These are phyloP conservation scores for Pristionchus fissidentatus DNA, from an alignment of 2,888 invertebrate species.

Conservation along the genomic window DNA sequence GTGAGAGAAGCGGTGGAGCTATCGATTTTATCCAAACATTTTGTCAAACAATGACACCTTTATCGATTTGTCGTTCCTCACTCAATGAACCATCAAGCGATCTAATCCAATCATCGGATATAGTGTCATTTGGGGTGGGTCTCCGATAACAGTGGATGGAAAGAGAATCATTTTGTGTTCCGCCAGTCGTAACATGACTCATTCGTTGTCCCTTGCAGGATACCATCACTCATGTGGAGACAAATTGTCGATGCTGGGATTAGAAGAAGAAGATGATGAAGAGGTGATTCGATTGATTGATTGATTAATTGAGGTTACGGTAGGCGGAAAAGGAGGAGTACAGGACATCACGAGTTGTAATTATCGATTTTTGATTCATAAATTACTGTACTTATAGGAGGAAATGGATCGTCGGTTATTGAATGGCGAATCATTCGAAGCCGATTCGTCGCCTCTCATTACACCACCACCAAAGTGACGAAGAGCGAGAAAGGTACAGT, in stretches of 20 bases:
- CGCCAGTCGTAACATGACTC: not conserved
- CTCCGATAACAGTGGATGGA: too few species aligned
- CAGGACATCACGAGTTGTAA: too few species aligned
- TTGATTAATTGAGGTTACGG: not conserved
- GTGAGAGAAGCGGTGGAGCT: not conserved
- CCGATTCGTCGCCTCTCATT: slow-evolving; percentile 45
- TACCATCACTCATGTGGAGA: slow-evolving; percentile 59
- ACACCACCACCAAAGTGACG: slow-evolving; percentile 47
- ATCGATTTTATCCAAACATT: not conserved
- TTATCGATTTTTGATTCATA: not conserved
- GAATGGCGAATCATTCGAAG: slow-evolving; percentile 36
- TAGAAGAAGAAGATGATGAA: slow-evolving; percentile 44
- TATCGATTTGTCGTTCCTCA: too few species aligned
- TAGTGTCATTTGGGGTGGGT: too few species aligned
- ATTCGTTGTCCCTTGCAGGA: slow-evolving; percentile 50
- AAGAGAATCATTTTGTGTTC: not conserved
- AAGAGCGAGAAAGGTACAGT: slow-evolving; percentile 23
- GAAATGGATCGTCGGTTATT: slow-evolving; percentile 1
- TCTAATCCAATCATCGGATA: too few species aligned
- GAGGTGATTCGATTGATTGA: slow-evolving; percentile 13
- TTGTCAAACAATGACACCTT: too few species aligned
- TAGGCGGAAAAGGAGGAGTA: too few species aligned
- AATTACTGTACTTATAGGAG: not conserved
- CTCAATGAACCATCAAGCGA: too few species aligned
- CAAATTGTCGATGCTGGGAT: slow-evolving; percentile 44